phyloP scores from a whole-genome alignment of 1,140 invertebrate genomes.

The Drosophila kepulauana region DNA sequence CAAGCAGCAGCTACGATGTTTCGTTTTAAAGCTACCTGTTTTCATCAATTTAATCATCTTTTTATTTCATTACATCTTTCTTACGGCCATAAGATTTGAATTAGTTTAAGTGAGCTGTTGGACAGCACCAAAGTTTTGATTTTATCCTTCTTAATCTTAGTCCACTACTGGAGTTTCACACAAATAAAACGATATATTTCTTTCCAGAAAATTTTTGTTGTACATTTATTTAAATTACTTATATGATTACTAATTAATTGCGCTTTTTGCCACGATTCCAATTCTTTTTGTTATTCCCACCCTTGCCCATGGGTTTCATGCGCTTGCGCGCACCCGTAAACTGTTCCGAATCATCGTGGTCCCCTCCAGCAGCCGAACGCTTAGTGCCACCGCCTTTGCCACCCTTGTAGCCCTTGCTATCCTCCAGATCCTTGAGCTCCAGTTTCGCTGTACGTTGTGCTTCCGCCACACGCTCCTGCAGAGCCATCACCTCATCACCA shows the following conservation, averaged over 20 bases:
- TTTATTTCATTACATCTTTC: too few species aligned
- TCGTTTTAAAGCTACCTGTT: too few species aligned
- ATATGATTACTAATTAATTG: constrained; percentile 27
- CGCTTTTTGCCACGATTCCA: constrained; percentile 63
- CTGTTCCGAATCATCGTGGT: constrained; percentile 92
- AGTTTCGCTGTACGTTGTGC: constrained; percentile 96
- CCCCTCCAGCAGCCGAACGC: constrained; percentile 87
- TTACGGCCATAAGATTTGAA: too few species aligned
- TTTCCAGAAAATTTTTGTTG: constrained; percentile 21
- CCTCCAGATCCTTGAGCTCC: constrained; percentile 94
- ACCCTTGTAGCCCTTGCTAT: constrained; percentile 88
- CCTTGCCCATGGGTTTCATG: constrained; percentile 86
- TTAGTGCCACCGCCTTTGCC: constrained; percentile 85
- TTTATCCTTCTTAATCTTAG: not conserved
- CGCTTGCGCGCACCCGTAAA: constrained; percentile 91
- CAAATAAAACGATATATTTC: constrained; percentile 36
- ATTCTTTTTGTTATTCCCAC: constrained; percentile 54
- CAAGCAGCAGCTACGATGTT: too few species aligned
- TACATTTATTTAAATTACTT: too few species aligned
- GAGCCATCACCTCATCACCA: constrained; percentile 97
- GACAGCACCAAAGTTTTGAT: constrained; percentile 13
- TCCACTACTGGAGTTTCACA: constrained; percentile 13
- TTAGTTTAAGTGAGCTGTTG: constrained; percentile 15
- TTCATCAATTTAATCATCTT: too few species aligned
- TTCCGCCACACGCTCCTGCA: constrained; percentile 96